phyloP scores from a whole-genome alignment of 2,797 vertebrate genomes.

The Garrulus glandarius region DNA sequence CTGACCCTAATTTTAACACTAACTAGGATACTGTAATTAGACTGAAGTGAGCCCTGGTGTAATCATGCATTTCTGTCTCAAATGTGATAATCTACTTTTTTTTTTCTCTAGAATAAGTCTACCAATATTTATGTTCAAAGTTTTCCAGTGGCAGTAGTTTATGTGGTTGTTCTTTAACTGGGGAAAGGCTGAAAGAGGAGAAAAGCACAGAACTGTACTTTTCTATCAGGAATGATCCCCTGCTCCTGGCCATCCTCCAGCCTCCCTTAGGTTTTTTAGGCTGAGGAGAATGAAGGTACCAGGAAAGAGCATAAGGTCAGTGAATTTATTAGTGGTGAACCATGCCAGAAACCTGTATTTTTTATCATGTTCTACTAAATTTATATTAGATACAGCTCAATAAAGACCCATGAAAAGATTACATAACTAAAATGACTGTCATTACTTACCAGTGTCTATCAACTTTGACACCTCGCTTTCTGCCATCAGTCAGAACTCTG shows the following conservation, averaged over 20 bases:
- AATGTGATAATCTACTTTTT: rapidly evolving
- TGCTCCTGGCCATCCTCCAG: not conserved
- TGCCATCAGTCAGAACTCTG: not conserved
- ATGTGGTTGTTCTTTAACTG: not conserved
- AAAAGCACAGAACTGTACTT: not conserved
- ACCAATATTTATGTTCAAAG: not conserved
- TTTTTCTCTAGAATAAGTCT: not conserved
- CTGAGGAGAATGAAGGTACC: not conserved
- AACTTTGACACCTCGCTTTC: not conserved
- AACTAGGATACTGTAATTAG: not conserved
- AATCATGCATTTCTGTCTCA: not conserved
- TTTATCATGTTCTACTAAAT: not conserved
- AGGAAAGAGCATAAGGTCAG: not conserved
- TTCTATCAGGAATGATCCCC: not conserved
- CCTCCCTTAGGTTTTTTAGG: not conserved
- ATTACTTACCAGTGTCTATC: not conserved
- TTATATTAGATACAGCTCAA: not conserved
- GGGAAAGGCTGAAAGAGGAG: not conserved
- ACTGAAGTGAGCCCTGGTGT: not conserved
- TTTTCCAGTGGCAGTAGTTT: not conserved
- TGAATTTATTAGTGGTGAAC: not conserved
- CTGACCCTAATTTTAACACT: not conserved
- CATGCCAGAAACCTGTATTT: not conserved
- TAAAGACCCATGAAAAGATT: not conserved
- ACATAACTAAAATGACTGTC: not conserved